Evolutionary conservation across 2,113 vertebrate species (phyloP).

Genomic region (Proteles cristata): DNA sequence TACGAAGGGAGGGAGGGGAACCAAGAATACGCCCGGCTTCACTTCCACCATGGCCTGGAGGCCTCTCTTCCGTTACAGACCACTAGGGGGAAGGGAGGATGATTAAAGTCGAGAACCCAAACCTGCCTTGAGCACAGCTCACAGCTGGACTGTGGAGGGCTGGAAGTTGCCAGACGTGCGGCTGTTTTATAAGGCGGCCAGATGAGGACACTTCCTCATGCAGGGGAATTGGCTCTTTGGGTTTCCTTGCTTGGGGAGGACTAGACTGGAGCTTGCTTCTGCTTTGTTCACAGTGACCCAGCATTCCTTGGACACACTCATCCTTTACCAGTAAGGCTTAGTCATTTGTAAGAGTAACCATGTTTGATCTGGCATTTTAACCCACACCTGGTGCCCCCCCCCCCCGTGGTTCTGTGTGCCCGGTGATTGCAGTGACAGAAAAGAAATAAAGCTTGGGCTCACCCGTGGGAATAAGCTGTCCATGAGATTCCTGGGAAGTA

Average conservation of each 20-base stretch:
- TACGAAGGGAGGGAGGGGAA: background rate
- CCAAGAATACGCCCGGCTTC: background rate
- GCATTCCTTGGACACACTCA: background rate
- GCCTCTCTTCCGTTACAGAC: background rate
- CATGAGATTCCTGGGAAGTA: background rate
- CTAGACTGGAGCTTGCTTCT: background rate
- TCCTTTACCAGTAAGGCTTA: conserved; percentile 27
- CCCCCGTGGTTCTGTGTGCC: background rate
- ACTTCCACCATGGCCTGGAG: background rate
- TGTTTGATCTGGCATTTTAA: background rate
- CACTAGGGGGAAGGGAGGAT: background rate
- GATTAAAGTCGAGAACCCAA: background rate
- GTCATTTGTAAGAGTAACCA: background rate
- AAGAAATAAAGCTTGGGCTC: background rate
- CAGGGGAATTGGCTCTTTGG: background rate
- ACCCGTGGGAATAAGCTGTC: background rate
- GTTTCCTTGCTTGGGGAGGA: background rate
- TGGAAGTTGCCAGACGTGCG: background rate
- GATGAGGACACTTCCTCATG: background rate
- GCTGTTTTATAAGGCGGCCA: conserved; percentile 32
- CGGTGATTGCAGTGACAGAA: background rate
- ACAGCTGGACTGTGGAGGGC: background rate
- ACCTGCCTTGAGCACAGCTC: background rate
- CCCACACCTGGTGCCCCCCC: background rate
- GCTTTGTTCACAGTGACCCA: background rate